Conservation (phyloP, 1,140 invertebrate species). For the Heliconius himera region DNA sequence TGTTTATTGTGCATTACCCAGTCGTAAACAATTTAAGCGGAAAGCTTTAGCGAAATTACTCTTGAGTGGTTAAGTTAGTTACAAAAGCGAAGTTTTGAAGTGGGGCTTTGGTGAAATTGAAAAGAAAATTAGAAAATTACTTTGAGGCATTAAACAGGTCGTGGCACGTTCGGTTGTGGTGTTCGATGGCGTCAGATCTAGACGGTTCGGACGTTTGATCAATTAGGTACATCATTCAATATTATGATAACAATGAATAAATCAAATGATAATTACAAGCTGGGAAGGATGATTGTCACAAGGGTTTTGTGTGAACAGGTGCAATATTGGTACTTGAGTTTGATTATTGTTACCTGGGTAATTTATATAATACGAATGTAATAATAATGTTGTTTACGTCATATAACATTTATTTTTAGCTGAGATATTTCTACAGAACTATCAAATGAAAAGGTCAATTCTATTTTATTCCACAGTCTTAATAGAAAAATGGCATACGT, state of each 20-base stretch:
- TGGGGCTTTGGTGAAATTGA: slow-evolving; percentile 47
- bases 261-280: slow-evolving; percentile 7
- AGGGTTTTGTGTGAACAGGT: neutral
- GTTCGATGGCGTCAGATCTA: neutral
- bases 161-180: slow-evolving; percentile 41
- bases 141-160: slow-evolving; percentile 44
- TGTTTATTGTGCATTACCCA: slow-evolving; percentile 15
- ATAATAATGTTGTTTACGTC: neutral
- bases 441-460: too few relatives aligned
- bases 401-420: too few relatives aligned
- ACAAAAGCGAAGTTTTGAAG: slow-evolving; percentile 48
- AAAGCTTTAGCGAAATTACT: slow-evolving; percentile 39
- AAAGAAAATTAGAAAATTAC: slow-evolving; percentile 54
- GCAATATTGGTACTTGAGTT: neutral
- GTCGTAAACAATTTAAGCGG: slow-evolving; percentile 24
- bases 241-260: neutral
- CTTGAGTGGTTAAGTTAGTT: slow-evolving; percentile 43
- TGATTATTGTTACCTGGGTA: neutral
- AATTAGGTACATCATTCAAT: neutral
- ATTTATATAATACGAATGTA: neutral
- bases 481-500: too few relatives aligned
- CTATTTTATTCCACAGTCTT: too few relatives aligned
- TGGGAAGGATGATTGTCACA: neutral
- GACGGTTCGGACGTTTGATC: neutral
- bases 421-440: too few relatives aligned